Conservation (phyloP, 2,797 vertebrate genomes). For the Microctenopoma lineatum region DNA sequence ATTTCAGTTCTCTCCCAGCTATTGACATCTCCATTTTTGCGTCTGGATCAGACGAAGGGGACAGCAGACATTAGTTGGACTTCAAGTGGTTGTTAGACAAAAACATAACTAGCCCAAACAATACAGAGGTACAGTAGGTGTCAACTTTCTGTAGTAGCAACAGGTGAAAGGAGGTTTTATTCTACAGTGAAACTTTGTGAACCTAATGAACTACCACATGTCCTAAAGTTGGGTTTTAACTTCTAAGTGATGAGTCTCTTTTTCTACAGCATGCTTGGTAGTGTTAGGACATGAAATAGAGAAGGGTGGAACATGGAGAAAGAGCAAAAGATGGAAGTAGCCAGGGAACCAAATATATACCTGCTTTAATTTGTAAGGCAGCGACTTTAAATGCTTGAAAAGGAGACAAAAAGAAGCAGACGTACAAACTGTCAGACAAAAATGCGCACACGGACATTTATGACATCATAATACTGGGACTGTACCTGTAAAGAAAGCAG, state of each 20-base stretch:
- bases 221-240: constrained; percentile 18
- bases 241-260: constrained; percentile 28
- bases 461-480: constrained; percentile 13
- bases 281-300: constrained; percentile 43
- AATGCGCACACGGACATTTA: constrained; percentile 39
- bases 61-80: constrained; percentile 61
- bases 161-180: constrained; percentile 41
- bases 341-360: constrained; percentile 81
- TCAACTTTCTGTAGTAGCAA: constrained; percentile 49
- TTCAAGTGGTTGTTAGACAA: constrained; percentile 58
- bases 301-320: constrained; percentile 25
- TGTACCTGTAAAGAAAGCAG: constrained; percentile 51
- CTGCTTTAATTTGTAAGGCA: constrained; percentile 89
- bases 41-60: constrained; percentile 59
- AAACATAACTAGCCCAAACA: constrained; percentile 55
- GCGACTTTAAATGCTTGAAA: constrained; percentile 86
- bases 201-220: constrained; percentile 26
- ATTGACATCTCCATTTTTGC: constrained; percentile 69
- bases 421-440: constrained; percentile 64
- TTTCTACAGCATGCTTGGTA: constrained; percentile 66
- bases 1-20: constrained; percentile 29
- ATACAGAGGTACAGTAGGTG: constrained; percentile 51
- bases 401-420: constrained; percentile 72
- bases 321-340: constrained; percentile 28
- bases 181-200: constrained; percentile 46